Percentiles rank a stretch among this genome's conserved stretches.
Evolutionary conservation across 2,797 vertebrate species (phyloP).

Genomic region (Gadopsis bispinosus): DNA sequence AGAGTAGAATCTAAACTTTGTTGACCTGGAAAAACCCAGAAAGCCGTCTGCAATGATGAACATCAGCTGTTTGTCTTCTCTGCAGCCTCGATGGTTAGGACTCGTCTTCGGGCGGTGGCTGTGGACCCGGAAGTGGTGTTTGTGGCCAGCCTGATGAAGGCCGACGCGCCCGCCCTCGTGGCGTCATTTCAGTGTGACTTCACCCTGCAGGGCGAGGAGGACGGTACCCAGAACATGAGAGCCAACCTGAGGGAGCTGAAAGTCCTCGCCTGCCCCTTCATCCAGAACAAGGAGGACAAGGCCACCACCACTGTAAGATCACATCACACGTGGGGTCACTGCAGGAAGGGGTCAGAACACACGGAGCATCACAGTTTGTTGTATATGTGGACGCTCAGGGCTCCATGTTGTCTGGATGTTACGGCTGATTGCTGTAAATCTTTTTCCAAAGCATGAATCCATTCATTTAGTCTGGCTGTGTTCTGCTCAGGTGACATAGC

Average conservation of each 20-base stretch:
- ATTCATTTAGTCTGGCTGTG: no score
- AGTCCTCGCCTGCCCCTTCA: conserved; percentile 93
- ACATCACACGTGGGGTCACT: background rate
- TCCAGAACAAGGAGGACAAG: conserved; percentile 83
- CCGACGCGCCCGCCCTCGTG: conserved; percentile 91
- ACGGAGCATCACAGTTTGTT: no score
- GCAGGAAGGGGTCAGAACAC: background rate
- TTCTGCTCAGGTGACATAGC: no score
- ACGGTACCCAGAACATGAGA: conserved; percentile 82
- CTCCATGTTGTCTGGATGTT: no score
- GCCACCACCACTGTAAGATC: conserved; percentile 90
- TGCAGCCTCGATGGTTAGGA: conserved; percentile 64
- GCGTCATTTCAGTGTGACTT: conserved; percentile 92
- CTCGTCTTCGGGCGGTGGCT: conserved; percentile 87
- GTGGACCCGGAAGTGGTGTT: conserved; percentile 96
- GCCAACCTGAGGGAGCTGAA: conserved; percentile 89
- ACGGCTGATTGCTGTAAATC: no score
- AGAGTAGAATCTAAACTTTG: background rate
- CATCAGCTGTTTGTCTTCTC: background rate
- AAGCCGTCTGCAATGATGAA: background rate
- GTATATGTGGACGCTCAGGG: no score
- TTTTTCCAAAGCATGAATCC: no score
- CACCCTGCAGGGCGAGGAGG: conserved; percentile 76
- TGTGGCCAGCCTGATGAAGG: conserved; percentile 91
- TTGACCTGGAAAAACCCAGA: background rate